phyloP scores from a whole-genome alignment of 92 coral and sea anemone genomes.

The Epizoanthus illoricatus region DNA sequence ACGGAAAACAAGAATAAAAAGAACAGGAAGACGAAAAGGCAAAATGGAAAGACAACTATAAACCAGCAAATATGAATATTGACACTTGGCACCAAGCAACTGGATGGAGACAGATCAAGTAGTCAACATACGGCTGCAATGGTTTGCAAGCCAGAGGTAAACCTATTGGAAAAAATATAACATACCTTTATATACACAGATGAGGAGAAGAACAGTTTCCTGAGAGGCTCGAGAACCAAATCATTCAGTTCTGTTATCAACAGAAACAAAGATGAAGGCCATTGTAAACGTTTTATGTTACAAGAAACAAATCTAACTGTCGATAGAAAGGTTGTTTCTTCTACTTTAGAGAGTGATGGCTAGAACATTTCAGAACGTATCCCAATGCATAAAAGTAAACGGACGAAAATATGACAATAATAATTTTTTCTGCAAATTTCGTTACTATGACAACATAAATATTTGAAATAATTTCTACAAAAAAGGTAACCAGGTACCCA shows the following conservation, averaged over 20 bases:
- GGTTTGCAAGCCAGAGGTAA: background rate
- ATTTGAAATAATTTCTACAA: too few species aligned
- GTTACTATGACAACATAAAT: too few species aligned
- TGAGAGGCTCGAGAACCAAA: constrained; percentile 86
- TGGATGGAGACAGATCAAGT: background rate
- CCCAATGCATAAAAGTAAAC: too few species aligned
- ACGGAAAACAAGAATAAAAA: background rate
- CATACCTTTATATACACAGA: constrained; percentile 83
- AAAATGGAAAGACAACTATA: background rate
- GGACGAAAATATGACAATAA: too few species aligned
- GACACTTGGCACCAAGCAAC: background rate
- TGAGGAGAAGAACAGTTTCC: constrained; percentile 84
- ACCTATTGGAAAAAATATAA: background rate
- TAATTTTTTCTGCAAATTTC: too few species aligned
- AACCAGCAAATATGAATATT: background rate
- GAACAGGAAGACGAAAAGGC: background rate
- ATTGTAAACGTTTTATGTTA: background rate
- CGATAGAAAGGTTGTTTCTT: background rate
- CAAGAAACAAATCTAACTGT: background rate
- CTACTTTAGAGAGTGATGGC: too few species aligned
- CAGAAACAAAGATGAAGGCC: background rate
- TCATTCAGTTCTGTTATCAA: constrained; percentile 74
- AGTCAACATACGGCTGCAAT: background rate
- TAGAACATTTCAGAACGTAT: too few species aligned
- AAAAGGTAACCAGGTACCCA: too few species aligned